Evolutionary conservation across 2,113 vertebrate genomes (phyloP).

Genomic region (Caretta caretta): DNA sequence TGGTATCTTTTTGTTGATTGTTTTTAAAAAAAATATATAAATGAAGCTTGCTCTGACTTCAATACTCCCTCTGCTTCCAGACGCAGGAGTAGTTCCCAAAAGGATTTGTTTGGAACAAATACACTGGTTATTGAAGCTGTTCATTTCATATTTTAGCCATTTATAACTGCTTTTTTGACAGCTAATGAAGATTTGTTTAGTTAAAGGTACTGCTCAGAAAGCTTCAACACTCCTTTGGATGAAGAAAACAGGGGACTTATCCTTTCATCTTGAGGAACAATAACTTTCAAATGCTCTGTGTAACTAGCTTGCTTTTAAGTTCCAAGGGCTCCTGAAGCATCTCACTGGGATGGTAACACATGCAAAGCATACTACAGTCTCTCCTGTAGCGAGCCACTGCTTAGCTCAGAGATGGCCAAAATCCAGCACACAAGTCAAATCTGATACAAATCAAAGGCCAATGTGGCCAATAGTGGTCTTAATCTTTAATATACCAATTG

Average conservation of each 20-base stretch:
- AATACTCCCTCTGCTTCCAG: slow-evolving; percentile 54
- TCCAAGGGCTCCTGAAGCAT: neutral
- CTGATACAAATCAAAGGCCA: neutral
- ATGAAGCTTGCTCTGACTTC: slow-evolving; percentile 37
- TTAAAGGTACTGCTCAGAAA: slow-evolving; percentile 14
- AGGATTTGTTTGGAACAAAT: slow-evolving; percentile 41
- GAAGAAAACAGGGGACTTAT: neutral
- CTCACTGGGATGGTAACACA: neutral
- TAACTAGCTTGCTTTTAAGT: neutral
- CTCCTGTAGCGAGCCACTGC: neutral
- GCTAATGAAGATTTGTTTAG: slow-evolving; percentile 16
- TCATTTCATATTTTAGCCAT: slow-evolving; percentile 42
- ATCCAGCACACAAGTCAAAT: neutral
- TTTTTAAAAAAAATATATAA: slow-evolving; percentile 28
- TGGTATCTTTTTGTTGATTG: neutral
- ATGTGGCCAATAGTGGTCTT: neutral
- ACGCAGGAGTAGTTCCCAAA: neutral
- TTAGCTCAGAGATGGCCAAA: neutral
- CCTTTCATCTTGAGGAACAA: neutral
- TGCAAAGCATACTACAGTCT: neutral
- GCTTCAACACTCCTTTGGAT: neutral
- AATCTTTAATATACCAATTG: neutral
- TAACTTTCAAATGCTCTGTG: neutral
- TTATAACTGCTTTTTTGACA: slow-evolving; percentile 54
- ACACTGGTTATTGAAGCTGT: slow-evolving; percentile 38